Conservation (phyloP, 92 coral and sea anemone species). For the Phenganax marumi region DNA sequence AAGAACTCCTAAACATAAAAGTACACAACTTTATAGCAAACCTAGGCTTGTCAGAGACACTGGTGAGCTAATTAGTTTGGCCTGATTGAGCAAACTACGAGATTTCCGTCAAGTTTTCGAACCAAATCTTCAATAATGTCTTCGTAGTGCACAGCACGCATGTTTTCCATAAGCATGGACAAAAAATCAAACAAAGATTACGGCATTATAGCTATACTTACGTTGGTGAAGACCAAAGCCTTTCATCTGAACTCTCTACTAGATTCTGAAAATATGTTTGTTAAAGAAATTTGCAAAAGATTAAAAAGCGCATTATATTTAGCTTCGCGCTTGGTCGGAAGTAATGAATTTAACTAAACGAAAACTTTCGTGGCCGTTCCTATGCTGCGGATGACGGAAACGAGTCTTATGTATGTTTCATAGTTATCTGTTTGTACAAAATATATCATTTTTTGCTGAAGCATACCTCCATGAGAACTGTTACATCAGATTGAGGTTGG, state of each 20-base stretch:
- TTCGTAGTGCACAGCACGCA: no score
- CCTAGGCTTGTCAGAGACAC: background rate
- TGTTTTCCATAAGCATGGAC: no score
- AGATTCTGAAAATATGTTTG: constrained; percentile 31
- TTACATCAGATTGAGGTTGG: constrained; percentile 52
- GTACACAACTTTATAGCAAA: background rate
- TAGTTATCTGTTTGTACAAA: background rate
- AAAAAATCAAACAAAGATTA: background rate
- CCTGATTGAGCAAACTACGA: background rate
- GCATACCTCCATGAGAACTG: constrained; percentile 57
- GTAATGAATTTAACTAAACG: background rate
- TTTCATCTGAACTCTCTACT: constrained; percentile 53
- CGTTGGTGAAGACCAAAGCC: constrained; percentile 57
- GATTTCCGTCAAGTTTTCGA: no score
- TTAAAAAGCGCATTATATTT: no score
- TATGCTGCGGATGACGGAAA: no score
- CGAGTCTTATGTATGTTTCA: no score
- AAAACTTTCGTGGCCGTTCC: background rate
- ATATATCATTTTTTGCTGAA: background rate
- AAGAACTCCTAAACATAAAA: constrained; percentile 28
- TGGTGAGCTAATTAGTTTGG: background rate
- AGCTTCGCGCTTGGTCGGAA: no score
- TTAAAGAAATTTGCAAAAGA: no score
- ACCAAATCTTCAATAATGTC: no score
- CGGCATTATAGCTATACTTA: background rate